phyloP scores from a whole-genome alignment of 2,888 invertebrate species.

The Mesoligia furuncula region DNA sequence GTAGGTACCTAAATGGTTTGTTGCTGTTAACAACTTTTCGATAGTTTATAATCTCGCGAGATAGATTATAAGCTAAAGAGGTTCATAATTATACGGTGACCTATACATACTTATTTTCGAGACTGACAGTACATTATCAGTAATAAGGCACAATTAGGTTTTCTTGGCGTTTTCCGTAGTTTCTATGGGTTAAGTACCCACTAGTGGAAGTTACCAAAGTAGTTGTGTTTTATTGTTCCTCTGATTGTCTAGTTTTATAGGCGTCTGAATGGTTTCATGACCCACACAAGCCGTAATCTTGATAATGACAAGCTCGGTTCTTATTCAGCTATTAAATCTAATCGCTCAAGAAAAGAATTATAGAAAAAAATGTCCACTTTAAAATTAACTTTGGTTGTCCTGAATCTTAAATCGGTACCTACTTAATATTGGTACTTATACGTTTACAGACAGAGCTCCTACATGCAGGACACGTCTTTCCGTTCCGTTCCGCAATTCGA shows the following conservation, averaged over 20 bases:
- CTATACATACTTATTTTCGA: no score
- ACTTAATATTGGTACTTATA: not conserved
- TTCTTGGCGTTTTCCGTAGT: constrained; percentile 34
- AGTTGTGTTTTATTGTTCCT: constrained; percentile 28
- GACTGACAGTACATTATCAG: not conserved
- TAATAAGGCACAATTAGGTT: not conserved
- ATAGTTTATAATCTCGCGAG: no score
- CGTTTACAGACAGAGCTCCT: no score
- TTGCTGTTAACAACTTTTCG: no score
- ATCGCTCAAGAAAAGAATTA: not conserved
- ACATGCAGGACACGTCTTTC: not conserved
- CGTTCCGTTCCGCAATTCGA: no score
- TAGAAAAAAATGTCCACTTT: not conserved
- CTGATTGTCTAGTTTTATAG: constrained; percentile 24
- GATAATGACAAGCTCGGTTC: constrained; percentile 18
- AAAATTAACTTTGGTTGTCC: not conserved
- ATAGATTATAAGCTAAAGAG: no score
- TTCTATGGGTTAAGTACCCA: not conserved
- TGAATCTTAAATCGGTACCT: not conserved
- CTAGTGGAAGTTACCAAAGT: not conserved
- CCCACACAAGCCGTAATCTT: constrained; percentile 9
- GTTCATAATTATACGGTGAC: no score
- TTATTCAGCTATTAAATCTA: constrained; percentile 2
- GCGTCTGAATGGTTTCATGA: constrained; percentile 22
- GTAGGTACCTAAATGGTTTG: no score